phyloP scores from a whole-genome alignment of 2,888 invertebrate genomes.

The Drosophila atripex region DNA sequence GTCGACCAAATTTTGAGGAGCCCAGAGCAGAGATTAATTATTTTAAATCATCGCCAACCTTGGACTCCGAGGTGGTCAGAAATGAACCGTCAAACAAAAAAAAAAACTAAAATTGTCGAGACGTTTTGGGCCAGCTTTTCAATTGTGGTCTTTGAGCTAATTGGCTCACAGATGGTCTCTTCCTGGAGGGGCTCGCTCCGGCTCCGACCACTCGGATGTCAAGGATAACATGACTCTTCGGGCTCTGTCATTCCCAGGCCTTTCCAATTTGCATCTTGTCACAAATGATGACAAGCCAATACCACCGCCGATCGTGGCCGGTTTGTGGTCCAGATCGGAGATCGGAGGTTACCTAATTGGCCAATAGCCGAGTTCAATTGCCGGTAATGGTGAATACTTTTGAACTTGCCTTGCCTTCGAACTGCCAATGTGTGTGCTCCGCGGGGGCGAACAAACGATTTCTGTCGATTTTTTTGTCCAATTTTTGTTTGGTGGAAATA shows the following conservation, averaged over 20 bases:
- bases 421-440: conserved; percentile 28
- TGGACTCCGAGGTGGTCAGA: conserved; percentile 37
- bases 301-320: conserved; percentile 43
- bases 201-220: conserved; percentile 37
- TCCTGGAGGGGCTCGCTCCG: conserved; percentile 41
- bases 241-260: conserved; percentile 48
- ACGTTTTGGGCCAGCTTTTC: conserved; percentile 42
- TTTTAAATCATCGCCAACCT: conserved; percentile 63
- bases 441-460: conserved; percentile 24
- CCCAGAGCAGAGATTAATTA: conserved; percentile 59
- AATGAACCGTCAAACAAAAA: conserved; percentile 3
- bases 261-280: conserved; percentile 71
- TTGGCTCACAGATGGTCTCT: conserved; percentile 30
- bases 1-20: conserved; percentile 20
- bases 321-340: conserved; percentile 18
- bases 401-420: conserved; percentile 33
- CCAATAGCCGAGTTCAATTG: conserved; percentile 68
- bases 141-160: conserved; percentile 37
- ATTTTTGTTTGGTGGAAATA: conserved; percentile 25
- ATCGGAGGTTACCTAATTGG: conserved; percentile 64
- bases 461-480: conserved; percentile 15
- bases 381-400: conserved; percentile 42
- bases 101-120: conserved; percentile 13
- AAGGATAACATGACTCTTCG: conserved; percentile 67
- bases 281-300: conserved; percentile 69